Percentiles rank a stretch among this genome's conserved stretches.
Evolutionary conservation across 2,888 invertebrate species (phyloP).

Genomic region (Agrochola lota): DNA sequence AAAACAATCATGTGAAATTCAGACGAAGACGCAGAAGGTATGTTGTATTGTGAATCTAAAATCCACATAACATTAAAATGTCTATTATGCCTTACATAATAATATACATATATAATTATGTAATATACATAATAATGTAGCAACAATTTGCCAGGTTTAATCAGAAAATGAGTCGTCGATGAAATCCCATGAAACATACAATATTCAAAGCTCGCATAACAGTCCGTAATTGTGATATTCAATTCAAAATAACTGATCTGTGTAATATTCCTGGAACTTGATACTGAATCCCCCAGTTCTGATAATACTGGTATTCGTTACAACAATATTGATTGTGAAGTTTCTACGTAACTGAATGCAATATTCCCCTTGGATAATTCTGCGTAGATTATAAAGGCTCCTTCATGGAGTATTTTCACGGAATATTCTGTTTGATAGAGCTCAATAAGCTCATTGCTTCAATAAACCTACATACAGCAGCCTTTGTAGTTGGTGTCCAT

Average conservation of each 20-base stretch:
- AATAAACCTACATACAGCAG: neutral
- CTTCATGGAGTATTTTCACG: slow-evolving; percentile 13
- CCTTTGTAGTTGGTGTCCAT: neutral
- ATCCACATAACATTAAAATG: neutral
- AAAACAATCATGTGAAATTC: neutral
- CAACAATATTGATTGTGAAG: slow-evolving; percentile 19
- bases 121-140: too few relatives aligned
- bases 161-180: slow-evolving; percentile 22
- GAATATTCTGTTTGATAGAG: neutral
- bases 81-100: neutral
- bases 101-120: too few relatives aligned
- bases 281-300: slow-evolving; percentile 10
- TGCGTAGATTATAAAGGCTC: neutral
- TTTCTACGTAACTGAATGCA: slow-evolving; percentile 20
- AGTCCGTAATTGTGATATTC: slow-evolving; percentile 3
- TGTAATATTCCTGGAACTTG: slow-evolving; percentile 18
- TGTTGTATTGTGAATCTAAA: neutral
- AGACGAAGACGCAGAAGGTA: neutral
- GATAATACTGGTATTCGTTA: slow-evolving; percentile 2
- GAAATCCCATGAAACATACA: slow-evolving; percentile 2
- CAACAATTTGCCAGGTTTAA: neutral
- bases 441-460: slow-evolving; percentile 6
- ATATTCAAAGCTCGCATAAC: slow-evolving; percentile 4
- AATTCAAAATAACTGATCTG: slow-evolving; percentile 19
- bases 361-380: slow-evolving; percentile 32